Percentiles rank a stretch among this genome's conserved stretches.
Conservation (phyloP, 2,797 vertebrate species). For the Micrastur ruficollis region DNA sequence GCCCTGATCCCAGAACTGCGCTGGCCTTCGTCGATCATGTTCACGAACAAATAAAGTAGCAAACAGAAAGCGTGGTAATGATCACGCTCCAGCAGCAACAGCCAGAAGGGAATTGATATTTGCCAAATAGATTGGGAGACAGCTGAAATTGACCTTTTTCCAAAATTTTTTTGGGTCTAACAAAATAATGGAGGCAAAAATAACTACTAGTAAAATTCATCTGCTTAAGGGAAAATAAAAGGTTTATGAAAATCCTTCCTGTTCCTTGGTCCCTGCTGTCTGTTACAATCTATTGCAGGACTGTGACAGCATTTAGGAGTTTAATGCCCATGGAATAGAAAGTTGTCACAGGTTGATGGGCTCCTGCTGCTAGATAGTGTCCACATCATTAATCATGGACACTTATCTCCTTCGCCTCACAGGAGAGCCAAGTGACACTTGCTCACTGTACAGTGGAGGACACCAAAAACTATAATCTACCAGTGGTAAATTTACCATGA, state of each 20-base stretch:
- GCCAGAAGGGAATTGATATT: background rate
- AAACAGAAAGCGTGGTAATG: background rate
- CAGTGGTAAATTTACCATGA: constrained; percentile 47
- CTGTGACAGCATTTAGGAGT: constrained; percentile 45
- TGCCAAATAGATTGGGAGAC: background rate
- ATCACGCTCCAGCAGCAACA: background rate
- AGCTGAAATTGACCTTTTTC: background rate
- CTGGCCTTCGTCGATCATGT: background rate
- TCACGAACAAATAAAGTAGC: background rate
- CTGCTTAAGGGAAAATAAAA: background rate
- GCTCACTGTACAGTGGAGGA: constrained; percentile 12
- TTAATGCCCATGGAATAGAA: constrained; percentile 58
- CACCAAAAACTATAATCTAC: constrained; percentile 13
- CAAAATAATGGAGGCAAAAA: background rate
- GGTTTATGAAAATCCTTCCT: background rate
- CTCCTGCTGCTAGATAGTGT: constrained; percentile 57
- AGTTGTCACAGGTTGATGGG: constrained; percentile 62
- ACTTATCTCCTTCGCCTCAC: constrained; percentile 28
- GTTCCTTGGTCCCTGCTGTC: background rate
- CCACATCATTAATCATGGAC: constrained; percentile 55
- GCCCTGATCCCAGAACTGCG: background rate
- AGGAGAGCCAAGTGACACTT: background rate
- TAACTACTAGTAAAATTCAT: background rate
- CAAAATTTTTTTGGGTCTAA: background rate
- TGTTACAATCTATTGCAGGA: background rate